phyloP scores from a whole-genome alignment of 2,797 vertebrate species.

The Thaleichthys pacificus region DNA sequence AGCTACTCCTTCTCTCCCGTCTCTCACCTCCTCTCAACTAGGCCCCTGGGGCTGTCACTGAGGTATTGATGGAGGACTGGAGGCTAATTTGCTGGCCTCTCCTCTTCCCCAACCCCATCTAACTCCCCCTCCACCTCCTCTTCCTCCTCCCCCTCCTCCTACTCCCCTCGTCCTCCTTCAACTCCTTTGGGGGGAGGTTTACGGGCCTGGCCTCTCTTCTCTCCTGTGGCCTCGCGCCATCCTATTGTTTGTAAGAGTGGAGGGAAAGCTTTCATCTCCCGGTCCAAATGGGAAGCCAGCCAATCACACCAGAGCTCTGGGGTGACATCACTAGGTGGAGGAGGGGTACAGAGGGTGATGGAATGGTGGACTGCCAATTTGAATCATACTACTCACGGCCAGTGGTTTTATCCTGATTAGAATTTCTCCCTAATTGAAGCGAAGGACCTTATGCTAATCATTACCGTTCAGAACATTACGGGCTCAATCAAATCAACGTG shows the following conservation, averaged over 20 bases:
- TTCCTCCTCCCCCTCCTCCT: slow-evolving; percentile 16
- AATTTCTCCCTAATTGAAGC: slow-evolving; percentile 1
- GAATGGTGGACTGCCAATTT: slow-evolving; percentile 24
- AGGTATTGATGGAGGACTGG: slow-evolving; percentile 34
- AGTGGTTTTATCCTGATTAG: neutral
- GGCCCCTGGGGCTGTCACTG: slow-evolving; percentile 34
- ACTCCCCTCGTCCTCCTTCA: no score
- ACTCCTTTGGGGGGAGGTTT: slow-evolving; percentile 40
- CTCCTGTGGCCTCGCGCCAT: slow-evolving; percentile 45
- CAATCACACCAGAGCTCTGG: slow-evolving; percentile 42
- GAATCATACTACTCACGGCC: slow-evolving; percentile 29
- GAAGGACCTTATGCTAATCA: neutral
- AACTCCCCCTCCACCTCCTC: slow-evolving; percentile 25
- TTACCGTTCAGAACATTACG: neutral
- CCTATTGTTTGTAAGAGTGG: slow-evolving; percentile 52
- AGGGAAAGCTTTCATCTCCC: slow-evolving; percentile 50
- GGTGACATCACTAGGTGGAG: slow-evolving; percentile 44
- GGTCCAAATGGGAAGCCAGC: slow-evolving; percentile 38
- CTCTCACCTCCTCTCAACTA: slow-evolving; percentile 29
- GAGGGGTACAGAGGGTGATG: slow-evolving; percentile 18
- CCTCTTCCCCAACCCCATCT: slow-evolving; percentile 16
- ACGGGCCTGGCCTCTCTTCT: slow-evolving; percentile 49
- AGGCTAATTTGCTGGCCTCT: slow-evolving; percentile 27
- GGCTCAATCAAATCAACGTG: neutral
- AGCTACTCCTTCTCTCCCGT: slow-evolving; percentile 7